Base-by-base conservation (phyloP, 2,113 vertebrate genomes). In the Peromyscus californicus region DNA sequence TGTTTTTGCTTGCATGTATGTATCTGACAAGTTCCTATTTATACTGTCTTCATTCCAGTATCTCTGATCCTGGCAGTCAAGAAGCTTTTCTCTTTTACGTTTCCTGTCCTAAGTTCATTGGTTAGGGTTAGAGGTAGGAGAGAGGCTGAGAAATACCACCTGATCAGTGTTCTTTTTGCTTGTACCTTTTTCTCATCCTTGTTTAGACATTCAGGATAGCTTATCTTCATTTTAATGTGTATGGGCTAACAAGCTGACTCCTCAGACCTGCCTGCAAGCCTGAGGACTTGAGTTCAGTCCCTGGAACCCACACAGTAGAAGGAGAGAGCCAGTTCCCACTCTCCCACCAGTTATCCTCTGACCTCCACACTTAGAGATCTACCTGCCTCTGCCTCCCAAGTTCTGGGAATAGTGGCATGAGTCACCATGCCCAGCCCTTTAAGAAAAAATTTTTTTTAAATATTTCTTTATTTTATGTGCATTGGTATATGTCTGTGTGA, bases 131-230 rank as follows among this genome's bases (percentile, higher is more conserved):
- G 31, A 16, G 19, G 45, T 92, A 31, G 70, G 15, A 65, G 24
- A 33, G 54, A 33, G 74, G 83, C 51, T 93, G 93, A 92, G 67
- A 93, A 94, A 93, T 95, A 88, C 75, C 31, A 78, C 59, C 36
- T 93, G 16, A 5, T 74, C 59, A 89, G 22, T 93, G 67, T 95
- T 95, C 63, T 90, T 92, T 96, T 95, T 96, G 90, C 26, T 84
- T 93, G 10, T 59, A 86, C 91, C 48, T 22, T 90, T 70, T 12
- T 89, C 22, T 91, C 19, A 95, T 42, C 17, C 61, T 89, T 61
- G 93, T 94, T 96, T 51, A 92, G 16, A 75, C 48, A 54, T 90
- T 7, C 22, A 89, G 57, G 45, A 7, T 89, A 89, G 83, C 93
- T 90, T 92, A 51, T 87, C 85, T 70, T 86, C 42, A 69, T 67